Evolutionary conservation across 2,888 invertebrate genomes (phyloP).

Genomic region (Drosophila paramelanica): DNA sequence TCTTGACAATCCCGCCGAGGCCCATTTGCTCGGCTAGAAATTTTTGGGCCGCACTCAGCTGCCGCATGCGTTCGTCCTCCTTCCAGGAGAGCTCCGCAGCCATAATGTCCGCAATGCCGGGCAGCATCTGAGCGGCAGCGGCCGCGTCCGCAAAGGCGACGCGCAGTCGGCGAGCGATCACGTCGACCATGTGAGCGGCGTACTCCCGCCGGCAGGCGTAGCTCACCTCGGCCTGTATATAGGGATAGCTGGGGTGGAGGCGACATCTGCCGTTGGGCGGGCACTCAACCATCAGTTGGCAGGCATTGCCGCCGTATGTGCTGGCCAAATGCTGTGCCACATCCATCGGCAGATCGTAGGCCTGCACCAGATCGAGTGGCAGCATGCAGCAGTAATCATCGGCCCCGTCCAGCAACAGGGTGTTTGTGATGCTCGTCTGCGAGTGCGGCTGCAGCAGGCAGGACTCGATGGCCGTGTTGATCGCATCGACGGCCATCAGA

Average conservation of each 20-base stretch:
- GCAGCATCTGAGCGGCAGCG: slow-evolving; percentile 97
- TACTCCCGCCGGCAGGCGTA: slow-evolving; percentile 97
- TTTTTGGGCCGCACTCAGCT: slow-evolving; percentile 90
- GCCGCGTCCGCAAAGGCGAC: slow-evolving; percentile 98
- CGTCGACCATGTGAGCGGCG: slow-evolving; percentile 97
- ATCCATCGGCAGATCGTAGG: slow-evolving; percentile 98
- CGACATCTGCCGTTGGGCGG: slow-evolving; percentile 88
- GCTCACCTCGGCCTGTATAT: slow-evolving; percentile 97
- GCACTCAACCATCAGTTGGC: slow-evolving; percentile 96
- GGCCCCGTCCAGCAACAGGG: slow-evolving; percentile 96
- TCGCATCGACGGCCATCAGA: slow-evolving; percentile 97
- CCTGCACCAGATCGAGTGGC: slow-evolving; percentile 98
- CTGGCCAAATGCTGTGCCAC: slow-evolving; percentile 97
- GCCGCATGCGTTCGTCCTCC: slow-evolving; percentile 90
- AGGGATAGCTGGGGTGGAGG: slow-evolving; percentile 98
- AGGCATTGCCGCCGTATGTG: slow-evolving; percentile 98
- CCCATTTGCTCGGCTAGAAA: slow-evolving; percentile 99
- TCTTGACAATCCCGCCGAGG: slow-evolving; percentile 74
- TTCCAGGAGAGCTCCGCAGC: slow-evolving; percentile 96
- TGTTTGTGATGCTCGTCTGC: slow-evolving; percentile 91
- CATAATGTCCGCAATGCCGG: slow-evolving; percentile 96
- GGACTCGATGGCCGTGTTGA: slow-evolving; percentile 92
- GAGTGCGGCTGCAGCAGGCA: slow-evolving; percentile 89
- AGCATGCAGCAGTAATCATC: slow-evolving; percentile 98
- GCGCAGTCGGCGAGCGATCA: slow-evolving; percentile 96